Evolutionary conservation across 2,888 invertebrate species (phyloP), one percentile per base, ranked within the genome.

Genomic region (Eugnorisma glareosa): DNA sequence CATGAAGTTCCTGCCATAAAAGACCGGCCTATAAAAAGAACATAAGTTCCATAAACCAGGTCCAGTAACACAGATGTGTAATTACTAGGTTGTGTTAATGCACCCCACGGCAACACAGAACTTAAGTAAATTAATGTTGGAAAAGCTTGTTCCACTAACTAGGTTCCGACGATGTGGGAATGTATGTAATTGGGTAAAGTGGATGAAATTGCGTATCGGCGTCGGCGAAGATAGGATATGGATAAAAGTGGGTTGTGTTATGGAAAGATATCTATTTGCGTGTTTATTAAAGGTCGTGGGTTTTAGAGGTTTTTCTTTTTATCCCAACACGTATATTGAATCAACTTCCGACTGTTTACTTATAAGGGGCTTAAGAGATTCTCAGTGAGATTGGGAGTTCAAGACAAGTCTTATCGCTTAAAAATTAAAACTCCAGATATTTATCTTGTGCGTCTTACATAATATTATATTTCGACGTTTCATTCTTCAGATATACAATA

Each of bases 151-250:
- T 73, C 67, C 48, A 82, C 48, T 57, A 57, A 82, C 43, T 57
- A 67, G 66, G 72, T 67, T 64, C 37, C 43, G 67, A 67, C 67
- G 67, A 81, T 54, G 59, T 71, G 82, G 73, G 76, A 67, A 82
- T 77, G 67, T 69, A 77, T 81, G 72, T 85, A 82, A 86, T 84
- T 73, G 69, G 68, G 67, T 77, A 72, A 80, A 86, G 84, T 80
- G 85, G 70, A 73, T 84, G 51, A 80, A 75, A 80, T 68, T 68
- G 77, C 63, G 57, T 67, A 68, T 69, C 35, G n/a, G 57, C 43
- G 40, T 45, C 48, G 28, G 59, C 57, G 45, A 68, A 79, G 15
- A 69, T 63, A 64, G 35, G 31, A 3, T 76, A 48, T 59, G 63
- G 48, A 77, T 74, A 79, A 63, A 81, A 67, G 24, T 72, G 40